Evolutionary conservation across 2,113 vertebrate species (phyloP).

Genomic region (Ploceus nigricollis): DNA sequence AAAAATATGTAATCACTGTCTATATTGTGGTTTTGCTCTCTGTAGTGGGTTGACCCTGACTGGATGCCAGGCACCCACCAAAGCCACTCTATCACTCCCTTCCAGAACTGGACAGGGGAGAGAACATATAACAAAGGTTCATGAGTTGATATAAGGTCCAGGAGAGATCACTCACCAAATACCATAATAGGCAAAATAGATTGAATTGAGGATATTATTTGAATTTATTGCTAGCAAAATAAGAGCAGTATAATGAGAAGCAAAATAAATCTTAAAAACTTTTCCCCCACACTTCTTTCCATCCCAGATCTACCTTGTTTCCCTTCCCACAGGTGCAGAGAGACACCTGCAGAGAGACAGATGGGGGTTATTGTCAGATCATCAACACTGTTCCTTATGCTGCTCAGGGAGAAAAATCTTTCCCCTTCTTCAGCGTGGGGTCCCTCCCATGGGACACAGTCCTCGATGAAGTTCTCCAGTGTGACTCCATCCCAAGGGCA

Average conservation of each 20-base stretch:
- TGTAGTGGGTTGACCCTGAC: not conserved
- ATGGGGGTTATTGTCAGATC: too few species aligned
- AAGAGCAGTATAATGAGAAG: not conserved
- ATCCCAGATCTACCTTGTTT: not conserved
- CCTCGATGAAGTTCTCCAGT: rapidly evolving
- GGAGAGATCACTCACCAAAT: not conserved
- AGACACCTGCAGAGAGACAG: not conserved
- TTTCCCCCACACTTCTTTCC: not conserved
- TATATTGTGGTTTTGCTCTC: not conserved
- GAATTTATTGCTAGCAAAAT: not conserved
- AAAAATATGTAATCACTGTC: not conserved
- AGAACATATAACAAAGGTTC: not conserved
- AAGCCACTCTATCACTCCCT: not conserved
- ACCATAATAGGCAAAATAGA: not conserved
- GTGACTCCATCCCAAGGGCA: not conserved
- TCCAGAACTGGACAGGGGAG: too few species aligned
- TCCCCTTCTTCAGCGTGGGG: rapidly evolving
- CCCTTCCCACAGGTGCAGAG: rapidly evolving
- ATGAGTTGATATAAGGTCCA: not conserved
- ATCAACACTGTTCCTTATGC: not conserved
- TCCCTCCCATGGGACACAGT: not conserved
- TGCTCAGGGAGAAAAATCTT: not conserved
- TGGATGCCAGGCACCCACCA: not conserved
- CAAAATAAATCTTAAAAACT: not conserved
- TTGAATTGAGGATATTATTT: not conserved